These are phyloP conservation scores for Hyles euphorbiae DNA, from an alignment of 1,140 invertebrate genomes.

Conservation along the genomic window DNA sequence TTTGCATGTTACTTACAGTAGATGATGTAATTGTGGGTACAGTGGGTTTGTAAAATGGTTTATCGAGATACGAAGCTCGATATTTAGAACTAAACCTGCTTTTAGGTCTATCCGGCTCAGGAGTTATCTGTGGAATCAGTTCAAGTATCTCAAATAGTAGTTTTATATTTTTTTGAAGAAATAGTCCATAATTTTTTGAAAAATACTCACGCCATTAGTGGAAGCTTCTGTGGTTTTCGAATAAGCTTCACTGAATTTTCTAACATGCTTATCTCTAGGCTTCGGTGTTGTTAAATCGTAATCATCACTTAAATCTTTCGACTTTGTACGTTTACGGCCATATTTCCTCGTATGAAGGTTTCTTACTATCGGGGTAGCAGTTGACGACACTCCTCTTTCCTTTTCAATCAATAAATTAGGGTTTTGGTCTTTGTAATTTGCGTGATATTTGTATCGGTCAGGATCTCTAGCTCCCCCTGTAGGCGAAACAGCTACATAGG, in stretches of 20 bases:
- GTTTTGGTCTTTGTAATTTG: conserved; percentile 51
- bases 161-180: conserved; percentile 4
- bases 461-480: conserved; percentile 30
- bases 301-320: conserved; percentile 26
- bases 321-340: conserved; percentile 36
- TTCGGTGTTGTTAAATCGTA: conserved; percentile 30
- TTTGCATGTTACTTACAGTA: conserved; percentile 61
- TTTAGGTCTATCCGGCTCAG: conserved; percentile 60
- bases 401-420: conserved; percentile 22
- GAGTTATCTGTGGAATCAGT: conserved; percentile 56
- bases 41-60: conserved; percentile 70
- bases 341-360: conserved; percentile 60
- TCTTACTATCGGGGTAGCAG: conserved; percentile 39
- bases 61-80: conserved; percentile 60
- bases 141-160: conserved; percentile 13
- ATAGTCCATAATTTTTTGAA: background rate
- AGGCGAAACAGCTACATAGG: conserved; percentile 23
- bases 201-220: conserved; percentile 60
- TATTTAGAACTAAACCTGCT: conserved; percentile 73
- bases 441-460: conserved; percentile 47
- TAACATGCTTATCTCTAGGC: conserved; percentile 39
- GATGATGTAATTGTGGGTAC: conserved; percentile 70
- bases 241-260: conserved; percentile 55
- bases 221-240: conserved; percentile 60
- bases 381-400: conserved; percentile 24